Base-by-base conservation (phyloP, 2,113 vertebrate genomes). In the Oncorhynchus keta region DNA sequence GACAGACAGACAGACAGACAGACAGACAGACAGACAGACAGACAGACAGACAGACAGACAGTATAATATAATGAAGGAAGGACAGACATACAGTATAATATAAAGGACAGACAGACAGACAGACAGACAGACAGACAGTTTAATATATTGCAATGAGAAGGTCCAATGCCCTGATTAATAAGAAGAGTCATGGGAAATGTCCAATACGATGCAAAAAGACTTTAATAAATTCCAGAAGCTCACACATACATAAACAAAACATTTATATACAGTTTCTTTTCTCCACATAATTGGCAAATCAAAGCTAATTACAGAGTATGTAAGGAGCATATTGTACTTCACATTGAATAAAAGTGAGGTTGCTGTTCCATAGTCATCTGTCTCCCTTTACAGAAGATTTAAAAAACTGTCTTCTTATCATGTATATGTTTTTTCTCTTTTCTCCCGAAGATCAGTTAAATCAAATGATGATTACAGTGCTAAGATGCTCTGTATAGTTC, bases 191-290 rank as follows among this genome's bases (percentile, higher is more conserved):
- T 91, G 84, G 51, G 83, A 89, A 92, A 89, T 92, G 79, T 90
- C 83, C 85, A 84, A 84, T 93, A 94, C 89, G 92, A 92, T 94
- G 93, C 92, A 94, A 94, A 94, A 94, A 94, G 88, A 94, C 93
- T 94, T 94, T 94, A 94, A 94, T 94, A 91, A 94, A 93, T 85
- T 91, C 90, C 88, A 89, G 88, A 94, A 94, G 93, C 93, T 88
- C 90, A 93, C 93, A 94, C 93, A 94, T 93, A 94, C 92, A 94
- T 91, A 88, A 93, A 93, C 91, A 93, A 92, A 94, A 94, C 92
- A 93, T 88, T 92, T 91, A 81, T 86, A 86, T 82, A 94, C 93
- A 94, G 79, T 89, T 28, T 28, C 0, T 91, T 87, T 86, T 92
- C 87, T 92, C 89, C 89, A 94, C 93, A 88, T 75, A 91, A 22